A percentile compares a stretch with the other conserved stretches of the same genome.
These are phyloP conservation scores for Lamellibrachia satsuma DNA, from an alignment of 2,888 invertebrate genomes.

Conservation along the genomic window DNA sequence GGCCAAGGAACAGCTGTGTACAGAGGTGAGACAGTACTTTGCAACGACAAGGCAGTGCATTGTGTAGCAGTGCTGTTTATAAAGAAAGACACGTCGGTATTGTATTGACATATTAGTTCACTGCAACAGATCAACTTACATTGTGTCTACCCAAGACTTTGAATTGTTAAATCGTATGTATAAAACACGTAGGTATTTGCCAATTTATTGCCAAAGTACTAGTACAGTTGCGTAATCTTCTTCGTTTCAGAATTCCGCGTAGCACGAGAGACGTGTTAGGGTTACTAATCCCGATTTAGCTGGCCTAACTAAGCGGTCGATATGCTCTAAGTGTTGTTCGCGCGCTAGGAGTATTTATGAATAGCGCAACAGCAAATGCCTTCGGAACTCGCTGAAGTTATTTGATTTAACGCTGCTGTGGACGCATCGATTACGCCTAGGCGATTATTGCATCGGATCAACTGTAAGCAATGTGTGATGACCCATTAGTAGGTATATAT, in stretches of 20 bases:
- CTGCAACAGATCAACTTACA: neutral
- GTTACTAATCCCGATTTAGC: neutral
- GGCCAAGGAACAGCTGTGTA: neutral
- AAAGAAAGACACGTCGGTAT: neutral
- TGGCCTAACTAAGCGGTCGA: neutral
- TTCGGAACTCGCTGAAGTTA: neutral
- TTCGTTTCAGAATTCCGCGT: neutral
- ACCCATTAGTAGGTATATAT: neutral
- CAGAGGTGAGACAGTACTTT: neutral
- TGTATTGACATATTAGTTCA: neutral
- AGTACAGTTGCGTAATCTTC: neutral
- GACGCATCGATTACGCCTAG: neutral
- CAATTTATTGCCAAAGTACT: neutral
- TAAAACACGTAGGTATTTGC: neutral
- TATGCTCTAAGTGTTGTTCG: slow-evolving; percentile 9
- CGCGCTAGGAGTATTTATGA: neutral
- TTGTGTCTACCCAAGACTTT: neutral
- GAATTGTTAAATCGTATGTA: neutral
- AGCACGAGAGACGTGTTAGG: neutral
- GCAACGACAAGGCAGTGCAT: neutral
- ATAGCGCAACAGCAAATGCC: neutral
- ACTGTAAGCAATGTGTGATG: neutral
- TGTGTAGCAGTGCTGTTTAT: neutral
- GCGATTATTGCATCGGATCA: neutral
- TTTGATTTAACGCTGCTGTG: neutral